Conservation (phyloP, 2,113 vertebrate species). For the Odocoileus virginianus region DNA sequence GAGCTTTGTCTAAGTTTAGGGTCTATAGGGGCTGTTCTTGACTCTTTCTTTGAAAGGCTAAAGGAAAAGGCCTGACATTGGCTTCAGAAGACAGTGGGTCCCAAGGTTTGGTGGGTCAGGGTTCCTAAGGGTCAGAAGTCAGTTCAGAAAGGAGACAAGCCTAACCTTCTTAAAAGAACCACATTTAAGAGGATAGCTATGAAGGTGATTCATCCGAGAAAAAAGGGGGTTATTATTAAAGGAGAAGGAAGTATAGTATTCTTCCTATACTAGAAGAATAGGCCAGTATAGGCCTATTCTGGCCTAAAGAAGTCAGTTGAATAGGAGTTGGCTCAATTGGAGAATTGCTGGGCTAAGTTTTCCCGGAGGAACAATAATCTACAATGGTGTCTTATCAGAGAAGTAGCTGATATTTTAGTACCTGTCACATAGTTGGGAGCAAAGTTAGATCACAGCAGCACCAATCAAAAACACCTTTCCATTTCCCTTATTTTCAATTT, state of each 20-base stretch:
- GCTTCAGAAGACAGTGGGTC: background rate
- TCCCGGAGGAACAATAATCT: background rate
- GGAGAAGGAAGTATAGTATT: background rate
- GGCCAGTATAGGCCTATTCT: too few species aligned
- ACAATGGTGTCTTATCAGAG: background rate
- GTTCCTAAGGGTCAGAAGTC: background rate
- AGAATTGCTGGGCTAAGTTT: background rate
- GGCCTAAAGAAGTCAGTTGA: background rate
- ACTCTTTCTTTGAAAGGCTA: background rate
- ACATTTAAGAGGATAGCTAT: accelerated
- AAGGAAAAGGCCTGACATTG: background rate
- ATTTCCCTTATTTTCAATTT: background rate
- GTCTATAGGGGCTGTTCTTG: background rate
- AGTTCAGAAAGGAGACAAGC: background rate
- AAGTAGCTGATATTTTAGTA: background rate
- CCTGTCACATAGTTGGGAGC: background rate
- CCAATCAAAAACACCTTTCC: background rate
- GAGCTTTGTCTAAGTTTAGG: background rate
- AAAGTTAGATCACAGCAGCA: background rate
- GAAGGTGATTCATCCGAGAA: background rate
- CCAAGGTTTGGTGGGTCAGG: background rate
- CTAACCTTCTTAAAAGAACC: background rate
- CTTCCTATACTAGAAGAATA: too few species aligned
- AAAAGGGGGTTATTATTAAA: background rate
- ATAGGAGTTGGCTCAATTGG: too few species aligned